Evolutionary conservation across 2,888 invertebrate genomes (phyloP).

Genomic region (Neoascia interrupta): DNA sequence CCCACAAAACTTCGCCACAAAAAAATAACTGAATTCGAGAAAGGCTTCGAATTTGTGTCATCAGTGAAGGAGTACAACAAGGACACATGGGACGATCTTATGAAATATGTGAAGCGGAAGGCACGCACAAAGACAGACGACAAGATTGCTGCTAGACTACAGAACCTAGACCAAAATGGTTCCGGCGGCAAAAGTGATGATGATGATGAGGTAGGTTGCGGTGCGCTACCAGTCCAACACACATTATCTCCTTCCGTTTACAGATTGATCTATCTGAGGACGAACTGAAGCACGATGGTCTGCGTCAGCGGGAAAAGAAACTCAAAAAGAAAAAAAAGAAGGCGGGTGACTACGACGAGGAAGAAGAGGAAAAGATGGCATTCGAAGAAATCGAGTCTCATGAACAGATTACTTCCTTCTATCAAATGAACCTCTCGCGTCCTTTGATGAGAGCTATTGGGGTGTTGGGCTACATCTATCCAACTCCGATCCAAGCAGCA

Average conservation of each 20-base stretch:
- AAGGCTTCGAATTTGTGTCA: constrained; percentile 89
- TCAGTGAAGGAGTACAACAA: constrained; percentile 89
- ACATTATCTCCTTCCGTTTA: not conserved
- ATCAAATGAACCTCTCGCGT: constrained; percentile 97
- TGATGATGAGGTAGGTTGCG: constrained; percentile 78
- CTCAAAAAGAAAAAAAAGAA: constrained; percentile 79
- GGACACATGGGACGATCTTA: constrained; percentile 89
- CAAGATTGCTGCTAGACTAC: constrained; percentile 85
- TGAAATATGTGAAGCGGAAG: constrained; percentile 89
- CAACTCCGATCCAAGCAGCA: constrained; percentile 97
- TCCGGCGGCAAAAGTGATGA: constrained; percentile 81
- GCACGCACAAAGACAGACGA: constrained; percentile 91
- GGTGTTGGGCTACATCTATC: constrained; percentile 92
- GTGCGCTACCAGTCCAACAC: not conserved
- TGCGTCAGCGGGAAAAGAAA: constrained; percentile 85
- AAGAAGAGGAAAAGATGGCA: constrained; percentile 80
- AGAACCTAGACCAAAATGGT: constrained; percentile 80
- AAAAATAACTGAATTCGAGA: constrained; percentile 87
- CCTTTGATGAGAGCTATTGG: constrained; percentile 95
- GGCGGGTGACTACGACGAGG: constrained; percentile 79
- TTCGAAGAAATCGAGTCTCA: constrained; percentile 86
- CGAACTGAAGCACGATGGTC: constrained; percentile 86
- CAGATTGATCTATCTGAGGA: constrained; percentile 87
- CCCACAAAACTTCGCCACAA: constrained; percentile 88
- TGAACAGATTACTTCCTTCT: constrained; percentile 86